phyloP scores from a whole-genome alignment of 2,113 vertebrate genomes.

The Abramis brama region DNA sequence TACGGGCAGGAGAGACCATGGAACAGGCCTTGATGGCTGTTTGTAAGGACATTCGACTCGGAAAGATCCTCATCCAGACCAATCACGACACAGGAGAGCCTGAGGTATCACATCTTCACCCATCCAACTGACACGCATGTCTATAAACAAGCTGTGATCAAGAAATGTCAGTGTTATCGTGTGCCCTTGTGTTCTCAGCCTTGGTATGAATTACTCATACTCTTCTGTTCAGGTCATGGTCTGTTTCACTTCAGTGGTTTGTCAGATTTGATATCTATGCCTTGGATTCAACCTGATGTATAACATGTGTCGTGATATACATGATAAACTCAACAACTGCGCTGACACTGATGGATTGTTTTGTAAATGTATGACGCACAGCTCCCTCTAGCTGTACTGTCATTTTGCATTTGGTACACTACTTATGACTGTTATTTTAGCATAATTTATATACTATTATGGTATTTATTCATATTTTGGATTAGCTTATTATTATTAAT shows the following conservation, averaged over 20 bases:
- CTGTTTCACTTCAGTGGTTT: neutral
- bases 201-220: neutral
- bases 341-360: neutral
- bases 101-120: slow-evolving; percentile 64
- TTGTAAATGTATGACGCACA: neutral
- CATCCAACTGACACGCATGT: slow-evolving; percentile 44
- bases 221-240: neutral
- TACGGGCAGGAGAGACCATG: slow-evolving; percentile 91
- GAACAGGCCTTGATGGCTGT: slow-evolving; percentile 88
- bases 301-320: neutral
- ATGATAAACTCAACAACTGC: neutral
- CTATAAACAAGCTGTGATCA: slow-evolving; percentile 4
- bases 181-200: slow-evolving; percentile 17
- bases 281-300: neutral
- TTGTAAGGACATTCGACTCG: slow-evolving; percentile 89
- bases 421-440: neutral
- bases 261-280: neutral
- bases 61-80: slow-evolving; percentile 94
- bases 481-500: neutral
- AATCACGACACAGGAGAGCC: slow-evolving; percentile 89
- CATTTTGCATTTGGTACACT: neutral
- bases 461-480: neutral
- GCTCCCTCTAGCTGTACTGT: neutral
- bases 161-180: neutral
- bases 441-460: neutral